Conservation (phyloP, 2,888 invertebrate genomes). For the Beris morrisii region DNA sequence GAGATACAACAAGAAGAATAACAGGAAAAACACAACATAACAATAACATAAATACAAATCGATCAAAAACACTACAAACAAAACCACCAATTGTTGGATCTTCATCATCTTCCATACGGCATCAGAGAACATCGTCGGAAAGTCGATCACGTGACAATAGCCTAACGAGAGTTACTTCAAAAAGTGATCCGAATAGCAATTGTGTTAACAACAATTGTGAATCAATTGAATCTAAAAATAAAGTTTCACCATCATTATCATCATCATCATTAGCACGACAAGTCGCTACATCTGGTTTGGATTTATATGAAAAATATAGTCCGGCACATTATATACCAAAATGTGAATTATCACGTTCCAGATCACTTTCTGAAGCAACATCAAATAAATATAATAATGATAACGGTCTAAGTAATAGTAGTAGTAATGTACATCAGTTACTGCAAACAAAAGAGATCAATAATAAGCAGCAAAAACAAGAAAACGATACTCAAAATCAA, state of each 20-base stretch:
- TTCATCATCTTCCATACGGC: conserved; percentile 28
- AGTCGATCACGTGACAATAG: conserved; percentile 35
- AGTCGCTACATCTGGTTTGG: conserved; percentile 65
- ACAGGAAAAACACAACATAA: conserved; percentile 37
- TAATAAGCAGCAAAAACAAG: conserved; percentile 30
- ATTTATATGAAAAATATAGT: conserved; percentile 74
- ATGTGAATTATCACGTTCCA: conserved; percentile 57
- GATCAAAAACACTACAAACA: conserved; percentile 35
- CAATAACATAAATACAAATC: conserved; percentile 35
- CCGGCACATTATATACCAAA: conserved; percentile 72
- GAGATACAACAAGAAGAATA: conserved; percentile 34
- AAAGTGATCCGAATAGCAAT: conserved; percentile 54
- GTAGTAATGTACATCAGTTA: conserved; percentile 38
- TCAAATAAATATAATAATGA: conserved; percentile 21
- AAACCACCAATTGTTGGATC: conserved; percentile 38
- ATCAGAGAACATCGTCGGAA: conserved; percentile 29
- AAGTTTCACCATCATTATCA: conserved; percentile 43
- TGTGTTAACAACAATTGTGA: conserved; percentile 45
- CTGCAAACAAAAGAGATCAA: conserved; percentile 34
- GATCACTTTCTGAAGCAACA: conserved; percentile 53
- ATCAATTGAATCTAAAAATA: conserved; percentile 22
- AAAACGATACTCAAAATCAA: conserved; percentile 35
- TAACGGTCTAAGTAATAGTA: conserved; percentile 38
- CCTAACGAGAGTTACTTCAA: conserved; percentile 41
- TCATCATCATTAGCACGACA: conserved; percentile 59